phyloP scores from a whole-genome alignment of 2,797 vertebrate genomes.

The Myotis vivesi region DNA sequence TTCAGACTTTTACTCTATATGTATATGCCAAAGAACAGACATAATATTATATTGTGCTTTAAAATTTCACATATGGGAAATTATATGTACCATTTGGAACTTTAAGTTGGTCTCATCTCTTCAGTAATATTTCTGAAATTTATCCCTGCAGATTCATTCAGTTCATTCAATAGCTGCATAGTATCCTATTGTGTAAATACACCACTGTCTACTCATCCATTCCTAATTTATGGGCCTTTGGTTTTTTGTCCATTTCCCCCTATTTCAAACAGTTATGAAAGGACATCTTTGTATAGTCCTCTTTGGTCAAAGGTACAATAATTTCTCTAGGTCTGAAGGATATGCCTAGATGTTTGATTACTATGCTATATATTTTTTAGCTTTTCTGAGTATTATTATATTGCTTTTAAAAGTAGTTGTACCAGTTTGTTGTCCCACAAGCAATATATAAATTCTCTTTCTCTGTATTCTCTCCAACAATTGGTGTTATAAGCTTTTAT shows the following conservation, averaged over 20 bases:
- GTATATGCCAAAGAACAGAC: background rate
- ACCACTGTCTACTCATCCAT: background rate
- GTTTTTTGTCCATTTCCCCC: background rate
- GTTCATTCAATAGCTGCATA: background rate
- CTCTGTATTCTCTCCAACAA: background rate
- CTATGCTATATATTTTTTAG: background rate
- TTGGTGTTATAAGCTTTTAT: background rate
- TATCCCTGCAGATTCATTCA: background rate
- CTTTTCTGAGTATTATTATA: background rate
- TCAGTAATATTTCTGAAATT: background rate
- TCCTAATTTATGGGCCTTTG: background rate
- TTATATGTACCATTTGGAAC: background rate
- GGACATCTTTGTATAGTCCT: background rate
- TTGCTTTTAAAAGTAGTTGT: background rate
- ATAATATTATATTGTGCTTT: background rate
- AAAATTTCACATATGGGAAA: background rate
- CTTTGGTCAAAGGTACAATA: background rate
- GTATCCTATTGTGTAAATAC: background rate
- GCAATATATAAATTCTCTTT: background rate
- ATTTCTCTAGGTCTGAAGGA: background rate
- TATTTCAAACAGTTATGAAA: constrained; percentile 1
- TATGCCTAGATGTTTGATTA: background rate
- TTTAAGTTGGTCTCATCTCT: background rate
- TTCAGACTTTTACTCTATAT: background rate
- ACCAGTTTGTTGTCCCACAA: background rate